Base-by-base conservation (phyloP, 2,113 vertebrate species). In the Vanacampus margaritifer region DNA sequence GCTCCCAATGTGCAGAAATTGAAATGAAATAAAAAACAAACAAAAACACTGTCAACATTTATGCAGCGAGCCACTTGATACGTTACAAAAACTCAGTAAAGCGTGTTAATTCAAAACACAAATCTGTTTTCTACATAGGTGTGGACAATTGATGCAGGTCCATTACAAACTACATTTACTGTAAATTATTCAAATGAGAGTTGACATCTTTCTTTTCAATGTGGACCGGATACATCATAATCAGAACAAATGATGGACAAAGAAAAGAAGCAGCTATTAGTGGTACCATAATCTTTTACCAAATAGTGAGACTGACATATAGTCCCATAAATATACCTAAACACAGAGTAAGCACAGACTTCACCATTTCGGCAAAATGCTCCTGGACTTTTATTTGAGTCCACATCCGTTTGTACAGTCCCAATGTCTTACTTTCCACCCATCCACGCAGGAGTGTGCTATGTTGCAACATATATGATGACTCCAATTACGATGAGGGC, bases 271-370 rank as follows among this genome's bases (percentile, higher is more conserved):
- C 74, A 87, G 74, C 76, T 11, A 81, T 61, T 45, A 69, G 53
- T 62, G 73, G 89, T 89, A 87, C 87, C 88, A 84, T 87, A 74
- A 78, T 46, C 67, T 75, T 60, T 75, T 64, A 74, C 66, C 39
- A 74, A 68, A 26, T n/a, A 13, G 73, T 72, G 57, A 65, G 23
- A 19, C 26, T 36, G 50, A 59, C 17, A 7, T 24, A 67, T 16
- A 21, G 39, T 37, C 35, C 66, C 69, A 74, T 86, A 79, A 85
- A 84, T 78, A 84, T 23, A 1, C 41, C 21, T 26, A 65, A 69
- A 65, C 45, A 57, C 17, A 73, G 36, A 68, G 50, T 63, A 19
- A 62, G 64, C 35, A 64, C 61, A 76, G 17, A 75, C 39, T 59
- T 36, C 78, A 72, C 54, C 37, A 36, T 43, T 79, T 43, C 72